Evolutionary conservation across 2,113 vertebrate species (phyloP).

Genomic region (Ammodytes dubius): DNA sequence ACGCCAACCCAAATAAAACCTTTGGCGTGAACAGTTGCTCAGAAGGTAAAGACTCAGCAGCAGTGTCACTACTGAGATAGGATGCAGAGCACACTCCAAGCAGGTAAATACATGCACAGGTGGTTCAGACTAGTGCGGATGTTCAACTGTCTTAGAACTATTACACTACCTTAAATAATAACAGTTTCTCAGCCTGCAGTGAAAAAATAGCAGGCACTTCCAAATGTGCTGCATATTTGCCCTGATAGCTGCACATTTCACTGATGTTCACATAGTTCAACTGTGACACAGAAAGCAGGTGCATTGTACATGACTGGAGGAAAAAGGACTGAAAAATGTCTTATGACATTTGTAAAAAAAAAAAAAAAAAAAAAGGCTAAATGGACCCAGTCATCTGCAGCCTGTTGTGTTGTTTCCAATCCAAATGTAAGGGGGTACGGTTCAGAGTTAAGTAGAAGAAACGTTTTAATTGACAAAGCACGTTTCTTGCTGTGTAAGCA

Average conservation of each 20-base stretch:
- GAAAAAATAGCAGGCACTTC: neutral
- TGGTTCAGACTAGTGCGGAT: constrained; percentile 14
- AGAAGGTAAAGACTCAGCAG: neutral
- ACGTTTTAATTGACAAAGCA: constrained; percentile 32
- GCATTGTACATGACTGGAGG: neutral
- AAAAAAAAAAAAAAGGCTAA: neutral
- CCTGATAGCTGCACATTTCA: neutral
- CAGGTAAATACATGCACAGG: neutral
- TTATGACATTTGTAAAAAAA: neutral
- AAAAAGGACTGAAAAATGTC: constrained; percentile 3
- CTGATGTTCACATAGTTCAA: neutral
- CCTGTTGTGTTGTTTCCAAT: constrained; percentile 17
- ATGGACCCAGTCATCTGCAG: constrained; percentile 18
- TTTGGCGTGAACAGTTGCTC: neutral
- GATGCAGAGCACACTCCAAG: neutral
- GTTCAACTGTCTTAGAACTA: constrained; percentile 1
- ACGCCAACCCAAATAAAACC: constrained; percentile 8
- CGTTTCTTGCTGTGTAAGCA: constrained; percentile 47
- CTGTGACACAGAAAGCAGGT: constrained; percentile 20
- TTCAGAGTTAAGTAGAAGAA: constrained; percentile 25
- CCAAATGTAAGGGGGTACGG: constrained; percentile 49
- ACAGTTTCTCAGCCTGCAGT: constrained; percentile 14
- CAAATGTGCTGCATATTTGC: neutral
- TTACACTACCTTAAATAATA: neutral
- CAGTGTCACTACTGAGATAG: neutral